phyloP scores from a whole-genome alignment of 2,888 invertebrate genomes.

The Hartigia nigra region DNA sequence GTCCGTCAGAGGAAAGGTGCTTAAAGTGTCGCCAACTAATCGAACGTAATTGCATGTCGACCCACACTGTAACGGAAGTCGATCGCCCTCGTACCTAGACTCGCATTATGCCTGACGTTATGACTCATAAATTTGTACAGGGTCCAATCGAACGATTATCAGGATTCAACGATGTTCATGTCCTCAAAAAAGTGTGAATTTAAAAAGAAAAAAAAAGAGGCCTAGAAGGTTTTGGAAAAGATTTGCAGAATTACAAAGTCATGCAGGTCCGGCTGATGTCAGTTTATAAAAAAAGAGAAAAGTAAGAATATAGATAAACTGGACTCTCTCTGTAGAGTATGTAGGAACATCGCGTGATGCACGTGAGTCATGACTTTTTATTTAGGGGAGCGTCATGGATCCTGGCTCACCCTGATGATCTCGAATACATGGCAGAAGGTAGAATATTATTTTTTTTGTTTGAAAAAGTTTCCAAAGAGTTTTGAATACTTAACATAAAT shows the following conservation, averaged over 20 bases:
- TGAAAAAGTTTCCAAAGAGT: neutral
- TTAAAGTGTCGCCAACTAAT: conserved; percentile 14
- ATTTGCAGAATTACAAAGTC: neutral
- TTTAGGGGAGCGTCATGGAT: neutral
- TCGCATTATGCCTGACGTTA: conserved; percentile 25
- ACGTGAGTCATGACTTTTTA: neutral
- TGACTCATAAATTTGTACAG: neutral
- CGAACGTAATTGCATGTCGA: conserved; percentile 31
- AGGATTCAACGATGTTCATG: neutral
- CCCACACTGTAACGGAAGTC: conserved; percentile 35
- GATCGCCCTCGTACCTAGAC: conserved; percentile 28
- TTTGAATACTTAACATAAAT: neutral
- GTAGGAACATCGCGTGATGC: neutral
- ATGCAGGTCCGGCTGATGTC: neutral
- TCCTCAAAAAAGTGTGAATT: neutral
- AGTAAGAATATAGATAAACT: neutral
- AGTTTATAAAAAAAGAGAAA: neutral
- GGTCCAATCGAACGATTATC: neutral
- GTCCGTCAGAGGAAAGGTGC: neutral
- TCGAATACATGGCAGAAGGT: neutral
- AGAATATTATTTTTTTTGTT: neutral
- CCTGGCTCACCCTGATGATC: neutral
- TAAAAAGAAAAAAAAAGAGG: neutral
- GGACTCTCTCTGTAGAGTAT: neutral
- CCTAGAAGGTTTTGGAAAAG: neutral